Evolutionary conservation across 2,888 invertebrate species (phyloP).

Genomic region (Lasioglossum morio): DNA sequence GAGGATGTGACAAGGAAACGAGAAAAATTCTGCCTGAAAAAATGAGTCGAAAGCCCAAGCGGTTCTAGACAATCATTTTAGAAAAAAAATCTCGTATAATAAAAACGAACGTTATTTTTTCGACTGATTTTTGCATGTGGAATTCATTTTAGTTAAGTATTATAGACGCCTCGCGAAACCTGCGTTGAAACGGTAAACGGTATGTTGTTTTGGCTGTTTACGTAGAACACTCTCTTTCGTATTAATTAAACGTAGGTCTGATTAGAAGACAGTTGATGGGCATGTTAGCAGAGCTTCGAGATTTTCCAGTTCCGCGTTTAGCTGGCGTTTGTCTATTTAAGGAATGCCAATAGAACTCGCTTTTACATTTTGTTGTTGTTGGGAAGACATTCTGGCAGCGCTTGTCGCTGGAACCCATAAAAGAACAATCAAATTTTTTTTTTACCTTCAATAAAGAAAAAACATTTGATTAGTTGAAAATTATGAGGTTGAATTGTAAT

Average conservation of each 20-base stretch:
- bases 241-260: conserved; percentile 43
- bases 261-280: conserved; percentile 58
- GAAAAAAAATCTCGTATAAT: not conserved
- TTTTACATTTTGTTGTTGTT: conserved; percentile 49
- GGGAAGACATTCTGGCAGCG: conserved; percentile 44
- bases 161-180: conserved; percentile 23
- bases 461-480: not conserved
- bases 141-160: not conserved
- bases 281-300: conserved; percentile 57
- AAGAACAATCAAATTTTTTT: not conserved
- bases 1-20: not conserved
- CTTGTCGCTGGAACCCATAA: not conserved
- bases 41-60: not conserved
- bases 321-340: conserved; percentile 50
- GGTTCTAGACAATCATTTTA: too few relatives aligned
- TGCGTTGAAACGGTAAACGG: conserved; percentile 50
- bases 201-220: conserved; percentile 57
- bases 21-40: not conserved
- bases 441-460: not conserved
- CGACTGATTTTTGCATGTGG: not conserved
- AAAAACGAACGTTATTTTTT: not conserved
- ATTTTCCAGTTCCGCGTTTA: conserved; percentile 31
- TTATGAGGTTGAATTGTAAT: not conserved
- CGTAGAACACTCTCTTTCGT: conserved; percentile 40
- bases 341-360: conserved; percentile 58